Base-by-base conservation (phyloP, 2,113 vertebrate genomes). In the Seriola rivoliana region DNA sequence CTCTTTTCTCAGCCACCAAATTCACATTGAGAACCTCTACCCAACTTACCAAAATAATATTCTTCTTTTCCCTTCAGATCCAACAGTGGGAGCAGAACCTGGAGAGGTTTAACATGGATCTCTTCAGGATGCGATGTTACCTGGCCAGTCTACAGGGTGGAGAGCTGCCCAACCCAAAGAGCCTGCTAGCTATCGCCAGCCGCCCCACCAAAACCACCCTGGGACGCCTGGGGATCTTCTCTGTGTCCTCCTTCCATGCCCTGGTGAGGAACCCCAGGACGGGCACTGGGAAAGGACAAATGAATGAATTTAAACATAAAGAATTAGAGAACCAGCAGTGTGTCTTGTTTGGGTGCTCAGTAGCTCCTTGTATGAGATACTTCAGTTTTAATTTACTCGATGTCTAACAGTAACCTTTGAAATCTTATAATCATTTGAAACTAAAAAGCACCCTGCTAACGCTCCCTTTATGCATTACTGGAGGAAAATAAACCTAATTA, bases 31-130 rank as follows among this genome's bases (percentile, higher is more conserved):
- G 19, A 55, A 38, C 25, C 42, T 13, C 12, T 29, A 38, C 14
- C 1, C 17, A 42, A 14, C 21, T 4, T 46, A 14, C 23, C 1
- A 21, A 57, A 40, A 2, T 14, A 13, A 36, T 17, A 0, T 11
- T 63, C 38, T 46, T 65, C 14, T 2, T 68, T 9, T 57, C 23
- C 69, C 69, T 88, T 88, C 92, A 99, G 98, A 99, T 99, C 86
- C 98, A 98, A 91, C 98, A 99, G 75, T 99, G 98, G 98, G 98
- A 99, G 84, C 98, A 99, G 94, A 99, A 99, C 87, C 94, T 99
- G 93, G 98, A 99, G 94, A 96, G 95, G 74, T 99, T 99, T 85
- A 98, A 98, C 94, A 96, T 98, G 95, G 98, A 99, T 65, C 96
- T 99, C 71, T 99, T 99, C 88, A 93, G 98, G 82, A 96, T 97